Evolutionary conservation across 1,140 invertebrate species (phyloP), one percentile per base, ranked within the genome.

Genomic region (Drosophila auraria): DNA sequence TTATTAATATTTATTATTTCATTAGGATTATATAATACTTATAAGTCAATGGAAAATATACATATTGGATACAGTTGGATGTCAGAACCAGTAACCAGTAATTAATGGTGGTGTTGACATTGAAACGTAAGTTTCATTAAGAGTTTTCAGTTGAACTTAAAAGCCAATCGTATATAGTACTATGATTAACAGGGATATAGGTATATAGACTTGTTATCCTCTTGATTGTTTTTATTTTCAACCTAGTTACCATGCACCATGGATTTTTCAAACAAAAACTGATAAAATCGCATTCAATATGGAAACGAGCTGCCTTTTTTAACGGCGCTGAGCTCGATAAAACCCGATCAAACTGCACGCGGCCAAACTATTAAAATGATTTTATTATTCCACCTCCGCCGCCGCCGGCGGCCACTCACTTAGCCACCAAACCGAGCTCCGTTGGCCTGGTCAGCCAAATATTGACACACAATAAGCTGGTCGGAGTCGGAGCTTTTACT

Each of bases 391-490:
- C 42, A 63, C 38, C 49, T 56, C 44, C 45, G 42, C 50, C 25
- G 57, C 45, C 61, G 58, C 20, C 56, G 56, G 14, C 20, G 36
- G 54, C 23, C 62, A 60, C 36, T 60, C 62, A 64, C 54, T 60
- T 60, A 64, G 53, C 64, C 38, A 65, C 30, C 17, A 38, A 63
- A 42, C 38, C 33, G 25, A 12, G 57, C 59, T 64, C 45, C 42
- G 15, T 78, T 59, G 36, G 23, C 38, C 36, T 50, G 70, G 83
- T 64, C 83, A 74, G 42, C 59, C 77, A 81, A 87, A 90, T 87
- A 87, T 84, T 87, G 83, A 78, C 83, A 87, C 78, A 89, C 84
- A 83, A 89, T 87, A 78, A 75, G 78, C 83, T 74, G 64, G 77
- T 54, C 56, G 72, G 63, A 70, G 70, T 60, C 61, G 75, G 73